Evolutionary conservation across 2,888 invertebrate species (phyloP), one percentile per base, ranked within the genome.

Genomic region (Drosophila kambysellisi): DNA sequence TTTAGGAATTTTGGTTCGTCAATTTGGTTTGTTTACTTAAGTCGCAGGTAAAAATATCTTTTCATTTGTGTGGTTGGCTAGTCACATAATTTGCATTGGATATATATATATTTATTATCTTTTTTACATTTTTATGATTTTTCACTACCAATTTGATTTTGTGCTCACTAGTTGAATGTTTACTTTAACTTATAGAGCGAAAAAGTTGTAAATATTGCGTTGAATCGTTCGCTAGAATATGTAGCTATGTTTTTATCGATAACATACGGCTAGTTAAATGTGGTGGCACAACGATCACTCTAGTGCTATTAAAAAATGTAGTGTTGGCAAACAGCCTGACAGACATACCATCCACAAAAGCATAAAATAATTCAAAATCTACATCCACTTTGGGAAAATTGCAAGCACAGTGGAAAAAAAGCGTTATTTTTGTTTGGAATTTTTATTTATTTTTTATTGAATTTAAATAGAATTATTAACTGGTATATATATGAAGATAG

Each of bases 381-480:
- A 51, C 9, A 43, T 57, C 48, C 20, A 48, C n/a, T n/a, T n/a
- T 20, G 15, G 9, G 7, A 7, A 39, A 32, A 57, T 32, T 15
- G 15, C 20, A 32, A 43, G 20, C 17, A 57, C 20, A 32, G 4
- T 11, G 20, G 17, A 56, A 48, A 2, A n/a, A 43, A 48, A 37
- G 12, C 15, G 50, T 63, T 77, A 46, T 51, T 53, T 64, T 65
- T 70, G 25, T 25, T 25, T 25, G 25, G 1, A 25, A 25, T 65
- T 25, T 46, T 7, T 7, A 1, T 20, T 25, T 25, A 7, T 46
- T 20, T 46, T 80, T 73, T 76, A 77, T 82, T 83, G 72, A 83
- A 65, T 82, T 80, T 75, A 85, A 85, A 87, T 85, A 85, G 84
- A 84, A 89, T 87, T 87, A 79, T 81, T 82, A 84, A 79, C 88